Percentiles rank a stretch among this genome's conserved stretches.
phyloP scores from a whole-genome alignment of 2,113 vertebrate genomes.

The Columbina picui region DNA sequence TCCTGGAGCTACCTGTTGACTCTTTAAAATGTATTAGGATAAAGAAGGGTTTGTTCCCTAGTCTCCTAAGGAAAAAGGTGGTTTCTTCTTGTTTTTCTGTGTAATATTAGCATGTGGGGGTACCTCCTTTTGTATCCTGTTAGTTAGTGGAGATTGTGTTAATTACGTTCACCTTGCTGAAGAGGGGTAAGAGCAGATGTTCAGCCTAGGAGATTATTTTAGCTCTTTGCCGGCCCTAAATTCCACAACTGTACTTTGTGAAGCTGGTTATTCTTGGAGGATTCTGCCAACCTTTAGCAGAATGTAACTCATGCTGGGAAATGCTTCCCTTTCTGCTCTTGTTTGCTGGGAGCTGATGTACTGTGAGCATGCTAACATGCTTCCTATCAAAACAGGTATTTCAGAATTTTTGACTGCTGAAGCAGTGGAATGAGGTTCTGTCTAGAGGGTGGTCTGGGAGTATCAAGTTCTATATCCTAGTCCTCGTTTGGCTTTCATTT shows the following conservation, averaged over 20 bases:
- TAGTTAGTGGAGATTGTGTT: background rate
- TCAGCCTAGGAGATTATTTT: background rate
- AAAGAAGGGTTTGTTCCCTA: background rate
- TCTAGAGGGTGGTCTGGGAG: background rate
- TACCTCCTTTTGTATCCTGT: background rate
- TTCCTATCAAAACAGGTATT: background rate
- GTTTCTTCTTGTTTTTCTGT: background rate
- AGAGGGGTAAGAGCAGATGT: background rate
- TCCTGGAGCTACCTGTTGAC: background rate
- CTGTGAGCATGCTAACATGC: background rate
- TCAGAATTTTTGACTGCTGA: background rate
- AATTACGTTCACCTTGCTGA: background rate
- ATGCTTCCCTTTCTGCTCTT: background rate
- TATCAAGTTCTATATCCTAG: background rate
- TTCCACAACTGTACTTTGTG: background rate
- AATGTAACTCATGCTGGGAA: background rate
- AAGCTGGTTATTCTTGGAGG: background rate
- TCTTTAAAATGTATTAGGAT: background rate
- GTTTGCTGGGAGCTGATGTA: background rate
- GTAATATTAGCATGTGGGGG: background rate
- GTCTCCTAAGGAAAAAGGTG: background rate
- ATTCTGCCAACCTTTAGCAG: background rate
- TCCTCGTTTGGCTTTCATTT: background rate
- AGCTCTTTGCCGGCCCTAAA: background rate
- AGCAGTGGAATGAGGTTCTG: background rate